Base-by-base conservation (phyloP, 1,140 invertebrate genomes). In the Whitmania pigra region DNA sequence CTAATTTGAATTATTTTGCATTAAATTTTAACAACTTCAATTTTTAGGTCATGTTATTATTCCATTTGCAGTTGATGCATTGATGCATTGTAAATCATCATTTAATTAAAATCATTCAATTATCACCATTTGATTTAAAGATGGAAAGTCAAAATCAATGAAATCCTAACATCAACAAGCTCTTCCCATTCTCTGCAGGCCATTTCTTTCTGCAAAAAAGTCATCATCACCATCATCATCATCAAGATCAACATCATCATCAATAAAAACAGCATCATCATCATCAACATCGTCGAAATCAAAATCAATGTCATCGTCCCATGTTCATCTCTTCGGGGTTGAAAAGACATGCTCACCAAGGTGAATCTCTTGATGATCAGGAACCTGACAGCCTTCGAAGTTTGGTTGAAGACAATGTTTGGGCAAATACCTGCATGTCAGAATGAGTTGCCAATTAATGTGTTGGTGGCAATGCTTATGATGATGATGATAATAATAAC, bases 131-230 rank as follows among this genome's bases (percentile, higher is more conserved):
- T 6, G 13, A 49, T 49, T 49, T 11, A 49, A 49, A 49, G 13
- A 63, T 18, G 0, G 20, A 22, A 63, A 25, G 29, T 25, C 20
- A 11, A 31, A 63, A 2, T 63, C 4, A 63, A 36, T 36, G 2
- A 36, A 25, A 22, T 63, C 22, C 57, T 63, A 13, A 63, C 57
- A 22, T 25, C 22, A 18, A 63, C 57, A 22, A 63, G 57, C 57
- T 63, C 57, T 17, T 63, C 57, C 57, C 57, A 63, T 63, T 63
- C 57, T 15, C 11, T 11, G 57, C 57, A 63, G 22, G 22, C 57
- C 57, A 63, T 63, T 31, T 63, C 57, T 22, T 63, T 63, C 57
- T 63, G 29, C 22, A 63, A 25, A 22, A n/a, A 31, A 25, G 11
- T 31, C 22, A 63, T 31, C 31, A 31, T 25, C 29, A 63, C 11